Conservation (phyloP, 2,113 vertebrate genomes). For the Monopterus albus region DNA sequence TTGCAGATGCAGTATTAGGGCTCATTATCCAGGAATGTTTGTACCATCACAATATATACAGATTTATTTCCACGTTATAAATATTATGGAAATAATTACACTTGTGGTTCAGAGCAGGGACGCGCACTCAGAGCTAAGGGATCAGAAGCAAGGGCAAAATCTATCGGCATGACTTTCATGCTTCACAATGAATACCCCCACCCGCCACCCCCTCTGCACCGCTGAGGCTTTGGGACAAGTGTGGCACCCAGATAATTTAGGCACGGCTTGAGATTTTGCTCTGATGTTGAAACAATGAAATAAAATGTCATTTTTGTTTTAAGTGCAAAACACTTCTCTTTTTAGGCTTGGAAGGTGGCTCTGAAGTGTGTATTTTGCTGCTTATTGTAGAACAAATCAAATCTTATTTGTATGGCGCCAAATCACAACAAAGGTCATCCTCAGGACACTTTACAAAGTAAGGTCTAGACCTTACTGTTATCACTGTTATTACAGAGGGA, state of each 20-base stretch:
- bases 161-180: slow-evolving; percentile 53
- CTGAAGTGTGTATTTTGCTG: background rate
- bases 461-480: no score
- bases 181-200: no score
- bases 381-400: background rate
- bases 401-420: no score
- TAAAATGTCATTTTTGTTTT: background rate
- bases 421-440: no score
- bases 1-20: background rate
- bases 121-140: slow-evolving; percentile 15
- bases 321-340: background rate
- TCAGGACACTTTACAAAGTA: no score
- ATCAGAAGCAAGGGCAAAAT: slow-evolving; percentile 45
- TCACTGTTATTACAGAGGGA: no score
- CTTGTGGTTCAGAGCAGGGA: slow-evolving; percentile 31
- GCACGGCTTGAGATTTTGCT: slow-evolving; percentile 19
- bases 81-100: slow-evolving; percentile 35
- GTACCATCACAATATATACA: background rate
- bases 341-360: background rate
- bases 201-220: no score
- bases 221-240: background rate
- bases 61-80: slow-evolving; percentile 4
- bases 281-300: background rate
- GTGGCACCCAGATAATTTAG: background rate
- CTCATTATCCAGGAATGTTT: background rate